A percentile compares a stretch with the other conserved stretches of the same genome.
Evolutionary conservation across 1,140 invertebrate species (phyloP).

Genomic region (Paraescarpia echinospica): DNA sequence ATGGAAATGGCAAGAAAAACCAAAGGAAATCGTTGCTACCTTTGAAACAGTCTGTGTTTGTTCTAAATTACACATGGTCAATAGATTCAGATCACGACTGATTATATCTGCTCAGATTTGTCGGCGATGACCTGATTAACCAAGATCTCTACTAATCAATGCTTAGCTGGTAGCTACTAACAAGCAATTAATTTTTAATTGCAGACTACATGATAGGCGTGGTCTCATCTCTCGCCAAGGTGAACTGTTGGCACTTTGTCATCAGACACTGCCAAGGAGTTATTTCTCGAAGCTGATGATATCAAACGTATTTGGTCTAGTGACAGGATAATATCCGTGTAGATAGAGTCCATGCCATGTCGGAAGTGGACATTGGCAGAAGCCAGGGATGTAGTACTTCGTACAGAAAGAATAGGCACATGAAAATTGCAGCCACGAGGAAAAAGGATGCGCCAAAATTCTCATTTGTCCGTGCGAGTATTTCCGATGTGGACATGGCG

Average conservation of each 20-base stretch:
- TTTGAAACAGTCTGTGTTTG: background rate
- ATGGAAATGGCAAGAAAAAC: background rate
- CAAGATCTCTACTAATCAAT: background rate
- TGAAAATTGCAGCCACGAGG: background rate
- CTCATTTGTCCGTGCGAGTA: background rate
- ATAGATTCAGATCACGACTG: background rate
- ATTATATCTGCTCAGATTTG: constrained; percentile 1
- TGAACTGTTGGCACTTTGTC: background rate
- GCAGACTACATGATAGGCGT: background rate
- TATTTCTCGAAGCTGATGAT: background rate
- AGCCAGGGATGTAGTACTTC: background rate
- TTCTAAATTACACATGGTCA: background rate
- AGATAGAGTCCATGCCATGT: background rate
- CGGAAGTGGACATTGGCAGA: background rate
- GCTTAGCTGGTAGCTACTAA: background rate
- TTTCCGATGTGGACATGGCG: background rate
- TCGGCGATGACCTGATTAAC: background rate
- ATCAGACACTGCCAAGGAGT: background rate
- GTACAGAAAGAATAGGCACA: background rate
- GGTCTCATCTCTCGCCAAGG: background rate
- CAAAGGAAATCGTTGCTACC: background rate
- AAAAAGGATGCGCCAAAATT: background rate
- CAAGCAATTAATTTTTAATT: constrained; percentile 7
- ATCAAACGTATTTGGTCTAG: background rate
- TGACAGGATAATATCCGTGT: background rate